phyloP scores from a whole-genome alignment of 53 echinoderm and acorn worm species.

The Pentamera pediparva region DNA sequence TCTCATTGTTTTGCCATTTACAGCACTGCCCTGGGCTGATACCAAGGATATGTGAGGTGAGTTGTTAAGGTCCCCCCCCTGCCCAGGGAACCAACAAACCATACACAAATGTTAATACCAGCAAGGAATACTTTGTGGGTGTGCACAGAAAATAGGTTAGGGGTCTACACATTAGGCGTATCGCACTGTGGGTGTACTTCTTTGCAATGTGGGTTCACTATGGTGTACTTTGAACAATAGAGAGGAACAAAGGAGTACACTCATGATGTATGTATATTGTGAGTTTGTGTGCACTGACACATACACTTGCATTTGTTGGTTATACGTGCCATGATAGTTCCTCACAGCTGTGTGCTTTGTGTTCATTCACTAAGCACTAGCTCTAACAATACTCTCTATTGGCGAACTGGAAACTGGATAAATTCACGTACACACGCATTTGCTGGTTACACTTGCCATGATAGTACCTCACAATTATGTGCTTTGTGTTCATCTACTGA shows the following conservation, averaged over 20 bases:
- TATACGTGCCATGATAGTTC: background rate
- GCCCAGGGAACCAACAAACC: too few species aligned
- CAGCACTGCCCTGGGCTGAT: conserved; percentile 84
- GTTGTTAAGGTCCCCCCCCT: background rate
- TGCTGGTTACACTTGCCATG: background rate
- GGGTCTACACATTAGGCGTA: background rate
- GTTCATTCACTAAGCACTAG: background rate
- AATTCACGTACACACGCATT: too few species aligned
- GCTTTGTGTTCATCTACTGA: too few species aligned
- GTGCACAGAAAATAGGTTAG: background rate
- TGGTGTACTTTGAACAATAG: background rate
- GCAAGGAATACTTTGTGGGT: too few species aligned
- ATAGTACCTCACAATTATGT: too few species aligned
- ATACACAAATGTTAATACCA: too few species aligned
- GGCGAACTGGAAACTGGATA: too few species aligned
- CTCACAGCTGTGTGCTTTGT: too few species aligned
- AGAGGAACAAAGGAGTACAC: background rate
- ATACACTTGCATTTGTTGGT: background rate
- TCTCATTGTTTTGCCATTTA: conserved; percentile 5
- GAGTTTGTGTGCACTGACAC: background rate
- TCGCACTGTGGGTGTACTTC: too few species aligned
- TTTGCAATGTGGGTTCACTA: too few species aligned
- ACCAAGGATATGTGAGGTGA: conserved; percentile 95
- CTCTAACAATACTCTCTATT: background rate
- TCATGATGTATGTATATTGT: background rate